These are phyloP conservation scores for Carcina quercana DNA, from an alignment of 2,888 invertebrate genomes.

Conservation along the genomic window DNA sequence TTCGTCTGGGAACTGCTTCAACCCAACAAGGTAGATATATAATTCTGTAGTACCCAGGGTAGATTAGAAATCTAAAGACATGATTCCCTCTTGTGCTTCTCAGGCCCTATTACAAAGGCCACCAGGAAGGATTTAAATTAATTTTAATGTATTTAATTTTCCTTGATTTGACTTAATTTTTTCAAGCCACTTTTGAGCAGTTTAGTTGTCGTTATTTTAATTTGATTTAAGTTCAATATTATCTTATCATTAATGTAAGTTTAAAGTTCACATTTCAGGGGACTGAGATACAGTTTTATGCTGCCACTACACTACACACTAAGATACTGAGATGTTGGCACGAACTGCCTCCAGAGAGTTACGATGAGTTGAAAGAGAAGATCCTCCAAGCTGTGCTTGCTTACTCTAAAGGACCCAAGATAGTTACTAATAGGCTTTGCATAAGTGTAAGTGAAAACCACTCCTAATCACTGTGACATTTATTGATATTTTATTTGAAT, in stretches of 20 bases:
- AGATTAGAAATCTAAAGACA: too few species aligned
- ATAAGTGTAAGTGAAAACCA: constrained; percentile 91
- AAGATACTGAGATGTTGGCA: constrained; percentile 92
- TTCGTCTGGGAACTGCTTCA: constrained; percentile 93
- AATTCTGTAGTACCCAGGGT: too few species aligned
- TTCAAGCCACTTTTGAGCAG: too few species aligned
- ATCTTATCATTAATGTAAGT: constrained; percentile 1
- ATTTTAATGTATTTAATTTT: too few species aligned
- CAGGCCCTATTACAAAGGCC: too few species aligned
- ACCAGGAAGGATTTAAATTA: too few species aligned
- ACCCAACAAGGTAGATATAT: constrained; percentile 82
- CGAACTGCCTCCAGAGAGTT: constrained; percentile 88
- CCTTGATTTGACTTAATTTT: too few species aligned
- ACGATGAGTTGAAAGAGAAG: constrained; percentile 83
- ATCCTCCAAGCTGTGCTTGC: constrained; percentile 84
- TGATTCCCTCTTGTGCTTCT: too few species aligned
- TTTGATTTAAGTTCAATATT: neutral
- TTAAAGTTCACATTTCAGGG: constrained; percentile 69
- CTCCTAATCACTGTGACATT: too few species aligned
- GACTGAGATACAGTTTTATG: constrained; percentile 95
- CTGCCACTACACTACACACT: constrained; percentile 90
- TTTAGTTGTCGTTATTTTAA: too few species aligned
- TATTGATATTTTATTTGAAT: too few species aligned
- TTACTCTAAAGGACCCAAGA: constrained; percentile 87
- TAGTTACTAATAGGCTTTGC: constrained; percentile 90